Percentiles rank a stretch among this genome's conserved stretches.
Conservation (phyloP, 2,797 vertebrate genomes). For the Spinus olivaceus region DNA sequence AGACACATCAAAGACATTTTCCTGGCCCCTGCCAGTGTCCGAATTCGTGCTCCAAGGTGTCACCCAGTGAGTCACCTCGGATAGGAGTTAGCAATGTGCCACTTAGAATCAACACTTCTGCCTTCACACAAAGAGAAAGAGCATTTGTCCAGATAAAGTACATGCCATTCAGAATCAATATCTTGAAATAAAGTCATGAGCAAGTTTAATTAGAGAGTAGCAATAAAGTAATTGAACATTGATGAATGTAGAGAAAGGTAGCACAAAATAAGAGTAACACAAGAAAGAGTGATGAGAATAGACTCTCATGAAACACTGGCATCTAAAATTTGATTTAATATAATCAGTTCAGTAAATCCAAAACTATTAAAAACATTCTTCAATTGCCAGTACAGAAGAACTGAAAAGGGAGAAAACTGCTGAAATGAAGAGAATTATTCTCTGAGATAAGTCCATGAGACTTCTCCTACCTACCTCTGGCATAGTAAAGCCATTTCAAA, state of each 20-base stretch:
- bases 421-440: background rate
- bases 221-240: background rate
- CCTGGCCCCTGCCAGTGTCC: background rate
- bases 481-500: background rate
- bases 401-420: background rate
- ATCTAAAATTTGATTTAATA: background rate
- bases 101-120: background rate
- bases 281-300: background rate
- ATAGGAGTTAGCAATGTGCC: background rate
- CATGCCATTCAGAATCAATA: background rate
- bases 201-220: background rate
- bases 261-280: background rate
- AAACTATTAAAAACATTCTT: background rate
- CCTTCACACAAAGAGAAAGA: background rate
- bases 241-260: background rate
- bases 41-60: background rate
- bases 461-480: background rate
- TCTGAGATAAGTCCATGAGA: background rate
- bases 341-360: background rate
- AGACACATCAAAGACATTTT: background rate
- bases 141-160: background rate
- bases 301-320: background rate
- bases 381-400: background rate
- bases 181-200: background rate
- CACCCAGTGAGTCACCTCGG: background rate